Percentiles rank a stretch among this genome's conserved stretches.
Evolutionary conservation across 2,797 vertebrate genomes (phyloP).

Genomic region (Xerus rutilus): DNA sequence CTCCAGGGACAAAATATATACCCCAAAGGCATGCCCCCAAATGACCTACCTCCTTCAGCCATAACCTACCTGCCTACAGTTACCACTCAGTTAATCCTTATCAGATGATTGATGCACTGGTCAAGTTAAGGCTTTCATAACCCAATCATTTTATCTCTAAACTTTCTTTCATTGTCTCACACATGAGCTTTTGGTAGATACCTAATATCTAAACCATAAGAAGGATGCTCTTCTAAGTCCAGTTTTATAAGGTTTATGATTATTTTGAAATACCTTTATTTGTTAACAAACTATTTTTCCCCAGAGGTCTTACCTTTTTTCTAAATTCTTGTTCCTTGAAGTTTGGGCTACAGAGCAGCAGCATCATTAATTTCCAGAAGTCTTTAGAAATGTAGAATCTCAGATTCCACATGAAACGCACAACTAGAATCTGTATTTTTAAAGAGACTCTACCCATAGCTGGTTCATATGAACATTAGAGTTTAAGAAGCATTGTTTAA

Average conservation of each 20-base stretch:
- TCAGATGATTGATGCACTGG: too few species aligned
- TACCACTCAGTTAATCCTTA: too few species aligned
- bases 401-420: background rate
- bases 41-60: too few species aligned
- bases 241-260: background rate
- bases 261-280: slow-evolving; percentile 52
- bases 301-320: background rate
- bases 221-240: slow-evolving; percentile 2
- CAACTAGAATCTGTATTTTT: background rate
- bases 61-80: too few species aligned
- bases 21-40: too few species aligned
- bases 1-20: too few species aligned
- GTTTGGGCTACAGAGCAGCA: background rate
- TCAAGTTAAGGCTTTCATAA: too few species aligned
- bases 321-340: slow-evolving; percentile 21
- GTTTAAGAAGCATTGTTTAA: background rate
- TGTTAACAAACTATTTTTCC: background rate
- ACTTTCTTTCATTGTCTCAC: too few species aligned
- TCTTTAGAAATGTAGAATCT: slow-evolving; percentile 13
- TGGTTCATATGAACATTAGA: background rate
- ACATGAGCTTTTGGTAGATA: too few species aligned
- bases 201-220: too few species aligned
- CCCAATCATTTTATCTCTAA: too few species aligned
- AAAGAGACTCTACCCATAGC: background rate
- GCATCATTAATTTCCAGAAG: background rate